These are phyloP conservation scores for Remorina albescens DNA, from an alignment of 2,797 vertebrate genomes.

Conservation along the genomic window DNA sequence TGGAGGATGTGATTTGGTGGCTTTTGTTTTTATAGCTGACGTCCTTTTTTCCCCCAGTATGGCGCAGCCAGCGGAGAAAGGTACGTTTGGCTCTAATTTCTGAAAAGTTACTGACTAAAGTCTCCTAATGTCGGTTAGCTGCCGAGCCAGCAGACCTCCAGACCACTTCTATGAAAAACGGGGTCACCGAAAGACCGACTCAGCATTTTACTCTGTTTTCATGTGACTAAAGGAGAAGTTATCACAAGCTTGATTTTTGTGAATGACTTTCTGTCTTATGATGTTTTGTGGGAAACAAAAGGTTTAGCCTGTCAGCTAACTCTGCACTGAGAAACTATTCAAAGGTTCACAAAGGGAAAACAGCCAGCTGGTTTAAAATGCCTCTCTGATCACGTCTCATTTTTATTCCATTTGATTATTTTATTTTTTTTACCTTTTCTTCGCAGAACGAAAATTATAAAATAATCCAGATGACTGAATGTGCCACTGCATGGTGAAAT, in stretches of 20 bases:
- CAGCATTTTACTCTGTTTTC: slow-evolving; percentile 53
- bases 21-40: neutral
- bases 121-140: too few species aligned
- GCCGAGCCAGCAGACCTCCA: too few species aligned
- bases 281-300: too few species aligned
- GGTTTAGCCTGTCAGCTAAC: neutral
- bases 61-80: slow-evolving; percentile 80
- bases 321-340: neutral
- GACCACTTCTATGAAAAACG: slow-evolving; percentile 9
- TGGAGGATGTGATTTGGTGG: slow-evolving; percentile 19
- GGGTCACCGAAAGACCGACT: slow-evolving; percentile 34
- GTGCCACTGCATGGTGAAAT: neutral
- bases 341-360: neutral
- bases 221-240: slow-evolving; percentile 43
- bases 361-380: neutral
- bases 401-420: too few species aligned
- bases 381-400: neutral
- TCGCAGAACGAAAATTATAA: too few species aligned
- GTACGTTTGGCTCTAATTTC: slow-evolving; percentile 47
- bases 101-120: rapidly evolving
- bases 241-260: neutral
- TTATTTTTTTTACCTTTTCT: neutral
- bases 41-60: slow-evolving; percentile 46
- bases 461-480: neutral
- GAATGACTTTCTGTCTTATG: neutral